Evolutionary conservation across 2,113 vertebrate genomes (phyloP).

Genomic region (Riparia riparia): DNA sequence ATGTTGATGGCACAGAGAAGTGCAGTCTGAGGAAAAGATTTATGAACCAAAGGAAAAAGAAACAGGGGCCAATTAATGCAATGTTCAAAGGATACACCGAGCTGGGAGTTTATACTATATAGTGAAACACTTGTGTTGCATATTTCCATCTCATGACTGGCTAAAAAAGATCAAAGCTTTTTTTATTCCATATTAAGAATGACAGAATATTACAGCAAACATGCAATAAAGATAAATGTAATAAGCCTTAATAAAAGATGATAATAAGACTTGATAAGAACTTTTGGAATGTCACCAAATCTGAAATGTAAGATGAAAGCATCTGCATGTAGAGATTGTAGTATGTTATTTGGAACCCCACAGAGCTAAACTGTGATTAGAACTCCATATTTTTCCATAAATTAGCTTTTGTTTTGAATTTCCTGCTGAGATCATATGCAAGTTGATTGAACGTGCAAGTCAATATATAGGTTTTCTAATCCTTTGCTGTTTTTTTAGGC

Average conservation of each 20-base stretch:
- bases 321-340: constrained; percentile 71
- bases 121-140: constrained; percentile 26
- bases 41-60: constrained; percentile 41
- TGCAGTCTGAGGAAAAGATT: constrained; percentile 57
- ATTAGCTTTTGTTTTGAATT: constrained; percentile 82
- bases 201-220: constrained; percentile 66
- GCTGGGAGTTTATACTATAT: not conserved
- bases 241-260: constrained; percentile 69
- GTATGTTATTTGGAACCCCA: constrained; percentile 82
- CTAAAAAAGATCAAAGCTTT: constrained; percentile 58
- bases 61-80: constrained; percentile 34
- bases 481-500: constrained; percentile 68
- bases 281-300: constrained; percentile 70
- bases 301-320: constrained; percentile 77
- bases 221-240: constrained; percentile 64
- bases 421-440: constrained; percentile 81
- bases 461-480: constrained; percentile 72
- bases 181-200: constrained; percentile 64
- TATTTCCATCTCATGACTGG: constrained; percentile 57
- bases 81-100: constrained; percentile 58
- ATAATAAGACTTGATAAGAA: constrained; percentile 79
- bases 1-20: constrained; percentile 41
- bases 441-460: constrained; percentile 73
- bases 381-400: constrained; percentile 88
- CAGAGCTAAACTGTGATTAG: constrained; percentile 82